Percentiles rank a stretch among this genome's conserved stretches.
These are phyloP conservation scores for Pituophis catenifer DNA, from an alignment of 2,113 vertebrate genomes.

Conservation along the genomic window DNA sequence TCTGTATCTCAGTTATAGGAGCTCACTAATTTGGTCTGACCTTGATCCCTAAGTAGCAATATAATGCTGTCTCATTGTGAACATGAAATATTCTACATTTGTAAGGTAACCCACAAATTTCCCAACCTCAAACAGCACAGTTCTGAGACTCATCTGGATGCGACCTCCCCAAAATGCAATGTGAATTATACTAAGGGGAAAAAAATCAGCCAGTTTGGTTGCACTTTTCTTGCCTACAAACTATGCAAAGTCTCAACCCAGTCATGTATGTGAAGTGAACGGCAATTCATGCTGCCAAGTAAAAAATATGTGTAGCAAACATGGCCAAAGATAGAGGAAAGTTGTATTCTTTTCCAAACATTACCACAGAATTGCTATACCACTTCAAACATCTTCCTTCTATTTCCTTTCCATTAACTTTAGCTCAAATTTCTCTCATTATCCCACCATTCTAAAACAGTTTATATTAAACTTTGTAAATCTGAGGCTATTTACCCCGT, in stretches of 20 bases:
- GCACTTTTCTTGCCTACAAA: not conserved
- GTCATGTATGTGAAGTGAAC: not conserved
- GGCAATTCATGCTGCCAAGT: not conserved
- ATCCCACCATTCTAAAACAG: not conserved
- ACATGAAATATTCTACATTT: rapidly evolving
- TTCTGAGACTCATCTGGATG: rapidly evolving
- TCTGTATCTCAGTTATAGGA: not conserved
- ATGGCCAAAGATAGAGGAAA: not conserved
- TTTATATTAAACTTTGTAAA: not conserved
- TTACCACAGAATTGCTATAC: not conserved
- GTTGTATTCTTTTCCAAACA: not conserved
- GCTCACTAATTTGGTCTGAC: not conserved
- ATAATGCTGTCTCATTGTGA: rapidly evolving
- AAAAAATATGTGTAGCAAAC: not conserved
- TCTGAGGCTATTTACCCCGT: not conserved
- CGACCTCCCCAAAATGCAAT: rapidly evolving
- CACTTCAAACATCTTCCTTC: not conserved
- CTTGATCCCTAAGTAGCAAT: rapidly evolving
- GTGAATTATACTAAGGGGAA: not conserved
- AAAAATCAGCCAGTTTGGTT: not conserved
- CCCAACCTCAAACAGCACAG: rapidly evolving
- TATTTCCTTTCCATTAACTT: not conserved
- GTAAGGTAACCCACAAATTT: not conserved
- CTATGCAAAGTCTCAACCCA: not conserved
- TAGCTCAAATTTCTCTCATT: not conserved